Base-by-base conservation (phyloP, 92 coral and sea anemone species). In the Diadumene lineata region DNA sequence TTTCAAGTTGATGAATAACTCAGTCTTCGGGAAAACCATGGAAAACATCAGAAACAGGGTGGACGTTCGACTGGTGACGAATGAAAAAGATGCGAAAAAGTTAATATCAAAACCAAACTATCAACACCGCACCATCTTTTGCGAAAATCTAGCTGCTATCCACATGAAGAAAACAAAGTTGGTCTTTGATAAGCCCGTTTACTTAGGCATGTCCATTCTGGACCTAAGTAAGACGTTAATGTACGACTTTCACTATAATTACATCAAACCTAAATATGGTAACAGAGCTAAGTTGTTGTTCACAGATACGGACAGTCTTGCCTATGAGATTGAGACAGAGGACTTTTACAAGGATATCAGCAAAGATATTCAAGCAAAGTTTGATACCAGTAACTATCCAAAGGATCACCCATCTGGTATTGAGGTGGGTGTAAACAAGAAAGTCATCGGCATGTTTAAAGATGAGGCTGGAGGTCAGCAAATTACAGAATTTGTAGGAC, bases 341-440 rank as follows among this genome's bases (percentile, higher is more conserved):
- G 86, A 82, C 30, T 66, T 74, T 68, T 82, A 75, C 69, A 32
- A 68, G 34, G 90, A 85, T 31, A 84, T 84, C 6, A 16, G 27
- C 1, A 13, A 22, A 0, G 79, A 78, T 70, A 66, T 82, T 1
- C 10, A 64, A 46, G n/a, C 18, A 0, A 56, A 7, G 72, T 84
- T 84, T 51, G 79, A 78, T 33, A 78, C 80, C 46, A 46, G 68
- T 30, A 56, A 84, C 23, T 84, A 57, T 34, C 69, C 66, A 0
- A 51, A 71, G 43, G 31, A 79, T 23, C 88, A 84, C 43, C 68
- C 79, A 9, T 0, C 28, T 6, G 68, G 78, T 0, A 77, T 77
- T 0, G n/a, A 1, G 1, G 56, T 3, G 0, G 76, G 72, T 1
- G 71, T 53, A 0, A 82, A 82, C 60, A 74, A 74, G 63, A 81